Percentiles rank a stretch among this genome's conserved stretches.
Conservation (phyloP, 2,797 vertebrate genomes). For the Notolabrus celidotus region DNA sequence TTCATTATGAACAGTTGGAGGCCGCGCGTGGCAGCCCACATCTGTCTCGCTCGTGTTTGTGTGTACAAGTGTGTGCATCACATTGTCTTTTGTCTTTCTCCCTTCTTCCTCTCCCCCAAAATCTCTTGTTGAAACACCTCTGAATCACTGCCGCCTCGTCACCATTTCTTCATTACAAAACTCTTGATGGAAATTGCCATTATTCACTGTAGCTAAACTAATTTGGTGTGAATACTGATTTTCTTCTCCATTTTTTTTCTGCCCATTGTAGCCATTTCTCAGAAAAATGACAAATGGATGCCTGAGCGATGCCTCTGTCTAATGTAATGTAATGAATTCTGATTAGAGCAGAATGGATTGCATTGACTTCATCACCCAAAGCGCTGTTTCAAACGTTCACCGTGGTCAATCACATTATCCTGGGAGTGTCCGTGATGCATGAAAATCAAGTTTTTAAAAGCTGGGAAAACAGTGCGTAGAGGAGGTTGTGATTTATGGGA, state of each 20-base stretch:
- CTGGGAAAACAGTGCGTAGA: slow-evolving; percentile 1
- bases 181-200: slow-evolving; percentile 45
- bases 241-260: slow-evolving; percentile 1
- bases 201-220: slow-evolving; percentile 58
- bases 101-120: slow-evolving; percentile 1
- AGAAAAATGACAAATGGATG: slow-evolving; percentile 58
- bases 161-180: slow-evolving; percentile 52
- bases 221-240: slow-evolving; percentile 58
- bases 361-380: slow-evolving; percentile 54
- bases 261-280: slow-evolving; percentile 41
- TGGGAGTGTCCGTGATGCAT: slow-evolving; percentile 17
- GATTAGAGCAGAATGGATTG: slow-evolving; percentile 61
- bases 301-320: slow-evolving; percentile 43
- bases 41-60: slow-evolving; percentile 63
- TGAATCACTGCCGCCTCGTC: slow-evolving; percentile 35
- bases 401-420: slow-evolving; percentile 47
- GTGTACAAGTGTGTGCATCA: slow-evolving; percentile 11
- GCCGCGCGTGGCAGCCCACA: slow-evolving; percentile 59
- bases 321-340: slow-evolving; percentile 65
- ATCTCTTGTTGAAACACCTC: slow-evolving; percentile 32
- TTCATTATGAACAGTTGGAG: slow-evolving; percentile 73
- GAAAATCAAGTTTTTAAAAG: slow-evolving; percentile 30
- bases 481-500: slow-evolving; percentile 3
- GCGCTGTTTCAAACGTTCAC: slow-evolving; percentile 49
- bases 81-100: slow-evolving; percentile 24